Base-by-base conservation (phyloP, 2,888 invertebrate species). In the Alitta virens region DNA sequence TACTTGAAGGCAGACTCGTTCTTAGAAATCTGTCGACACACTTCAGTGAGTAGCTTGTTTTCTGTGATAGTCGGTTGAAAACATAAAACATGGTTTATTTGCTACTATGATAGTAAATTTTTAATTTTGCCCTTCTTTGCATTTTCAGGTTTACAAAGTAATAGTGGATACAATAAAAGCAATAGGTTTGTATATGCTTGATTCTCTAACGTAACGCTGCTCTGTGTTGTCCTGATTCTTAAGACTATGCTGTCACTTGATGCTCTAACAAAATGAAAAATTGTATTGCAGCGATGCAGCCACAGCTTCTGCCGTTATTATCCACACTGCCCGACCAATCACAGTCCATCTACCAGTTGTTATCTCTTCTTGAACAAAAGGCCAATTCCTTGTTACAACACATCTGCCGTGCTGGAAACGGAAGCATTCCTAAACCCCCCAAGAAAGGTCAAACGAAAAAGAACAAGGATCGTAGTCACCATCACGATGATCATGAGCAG, bases 1-100 rank as follows among this genome's bases (percentile, higher is more conserved):
- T 73, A 76, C 62, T 57, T 77, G 62, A 71, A 69, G 55, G 75
- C 75, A 14, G 76, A 78, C 64, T 76, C 78, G 0, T 78, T 79
- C 60, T 68, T 79, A n/a, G 79, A 79, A 67, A 79, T 79, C 26
- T 74, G 77, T 63, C 71, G 75, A 59, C 79, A 79, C 63, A 74
- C 75, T 49, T 66, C 71, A 46, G 79, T 78, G 65, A 72, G 74
- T 70, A 38, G 2, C 12, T 43, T 27, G 5, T 54, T 18, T n/a
- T n/a, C n/a, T n/a, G n/a, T n/a, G 38, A 33, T 33, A 5, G 33
- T 33, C 33, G n/a, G n/a, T n/a, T n/a, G n/a, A n/a, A n/a, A n/a
- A n/a, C n/a, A n/a, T n/a, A n/a, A n/a, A n/a, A n/a, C n/a, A n/a
- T n/a, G n/a, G n/a, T n/a, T n/a, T n/a, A n/a, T n/a, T n/a, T n/a